Evolutionary conservation across 2,113 vertebrate genomes (phyloP), one percentile per base, ranked within the genome.

Genomic region (Sylvietta virens): DNA sequence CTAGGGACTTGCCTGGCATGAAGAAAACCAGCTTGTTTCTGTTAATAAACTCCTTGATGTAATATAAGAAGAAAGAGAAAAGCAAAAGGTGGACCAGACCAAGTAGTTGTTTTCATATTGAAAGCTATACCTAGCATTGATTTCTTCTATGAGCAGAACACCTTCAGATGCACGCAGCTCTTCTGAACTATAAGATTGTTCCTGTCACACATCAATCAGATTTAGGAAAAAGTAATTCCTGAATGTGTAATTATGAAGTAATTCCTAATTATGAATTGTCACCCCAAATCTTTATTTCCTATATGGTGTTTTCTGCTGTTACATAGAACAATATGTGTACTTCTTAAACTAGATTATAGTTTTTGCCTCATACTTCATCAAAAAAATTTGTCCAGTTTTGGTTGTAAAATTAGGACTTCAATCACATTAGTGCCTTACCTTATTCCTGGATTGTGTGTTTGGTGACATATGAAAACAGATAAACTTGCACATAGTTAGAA

Each of bases 1-100:
- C 94, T 73, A 92, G 35, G 77, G 74, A 91, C 90, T 94, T 96
- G 84, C 40, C 82, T 96, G 93, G 78, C 86, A 92, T 89, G 73
- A 88, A 76, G 73, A 92, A 73, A 88, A 94, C 57, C 66, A 93
- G 33, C 17, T 62, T 85, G 62, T 91, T 97, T 95, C 70, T 91
- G 11, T 65, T 95, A 84, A 92, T 90, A 94, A 85, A 54, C 37
- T 88, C 65, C 54, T 94, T 88, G 74, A 71, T 47, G 42, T 15
- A 74, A 78, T 45, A 62, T 47, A 94, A 57, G 86, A 64, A 85
- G 51, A 74, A 81, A 78, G 37, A 91, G 53, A 92, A 92, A 97
- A 72, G 24, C 10, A 90, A 92, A 93, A 91, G 64, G 26, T 60
- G 74, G 94, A 62, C 30, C 86, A 40, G 27, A 24, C 15, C 45